Percentiles rank a stretch among this genome's conserved stretches.
Conservation (phyloP, 2,113 vertebrate species). For the Mungos mungo region DNA sequence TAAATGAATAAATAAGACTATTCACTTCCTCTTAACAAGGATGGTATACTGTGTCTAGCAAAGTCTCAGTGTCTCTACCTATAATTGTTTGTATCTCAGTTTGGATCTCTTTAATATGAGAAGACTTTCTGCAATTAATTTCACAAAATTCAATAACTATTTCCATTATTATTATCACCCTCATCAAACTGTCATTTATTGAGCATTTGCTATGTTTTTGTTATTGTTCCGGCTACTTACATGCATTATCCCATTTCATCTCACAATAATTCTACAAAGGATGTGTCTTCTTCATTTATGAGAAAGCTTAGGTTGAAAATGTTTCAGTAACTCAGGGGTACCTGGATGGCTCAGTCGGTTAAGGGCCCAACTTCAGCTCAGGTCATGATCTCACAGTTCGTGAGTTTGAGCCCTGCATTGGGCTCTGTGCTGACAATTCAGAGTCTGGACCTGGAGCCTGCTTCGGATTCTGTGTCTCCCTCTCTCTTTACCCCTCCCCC, state of each 20-base stretch:
- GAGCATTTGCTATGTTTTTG: neutral
- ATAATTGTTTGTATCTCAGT: neutral
- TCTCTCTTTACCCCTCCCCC: too few species aligned
- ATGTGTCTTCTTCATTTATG: neutral
- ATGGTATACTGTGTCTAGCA: neutral
- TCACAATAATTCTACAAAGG: neutral
- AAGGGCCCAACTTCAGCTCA: too few species aligned
- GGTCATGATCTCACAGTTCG: too few species aligned
- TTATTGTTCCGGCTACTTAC: neutral
- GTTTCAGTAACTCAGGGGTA: neutral
- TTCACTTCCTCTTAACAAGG: neutral
- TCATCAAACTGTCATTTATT: neutral
- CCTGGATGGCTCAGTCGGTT: too few species aligned
- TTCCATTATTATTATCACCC: neutral
- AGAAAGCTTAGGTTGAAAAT: constrained; percentile 2
- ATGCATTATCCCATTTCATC: neutral
- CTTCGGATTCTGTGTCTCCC: too few species aligned
- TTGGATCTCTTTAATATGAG: constrained; percentile 1
- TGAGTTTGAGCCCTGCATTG: too few species aligned
- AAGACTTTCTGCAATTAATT: neutral
- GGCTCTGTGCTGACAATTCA: too few species aligned
- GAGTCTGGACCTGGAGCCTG: too few species aligned
- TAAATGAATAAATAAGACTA: neutral
- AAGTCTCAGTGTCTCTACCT: neutral
- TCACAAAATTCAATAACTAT: neutral